Evolutionary conservation across 2,113 vertebrate species (phyloP).

Genomic region (Urocynchramus pylzowi): DNA sequence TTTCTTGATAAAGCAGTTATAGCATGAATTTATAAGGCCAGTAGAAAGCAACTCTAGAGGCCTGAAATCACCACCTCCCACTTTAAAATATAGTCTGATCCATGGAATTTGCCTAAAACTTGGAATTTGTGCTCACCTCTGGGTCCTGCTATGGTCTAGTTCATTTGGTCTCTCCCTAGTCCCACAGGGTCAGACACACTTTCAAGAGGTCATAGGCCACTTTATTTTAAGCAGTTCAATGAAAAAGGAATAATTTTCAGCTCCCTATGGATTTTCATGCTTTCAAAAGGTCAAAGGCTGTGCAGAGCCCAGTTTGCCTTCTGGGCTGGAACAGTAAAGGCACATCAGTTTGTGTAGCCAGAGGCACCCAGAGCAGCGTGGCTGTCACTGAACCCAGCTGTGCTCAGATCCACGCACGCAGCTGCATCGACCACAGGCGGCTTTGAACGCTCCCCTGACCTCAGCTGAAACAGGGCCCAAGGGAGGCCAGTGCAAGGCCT

Average conservation of each 20-base stretch:
- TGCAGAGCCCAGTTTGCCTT: slow-evolving; percentile 13
- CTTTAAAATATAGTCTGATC: background rate
- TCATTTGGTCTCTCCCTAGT: background rate
- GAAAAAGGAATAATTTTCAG: slow-evolving; percentile 19
- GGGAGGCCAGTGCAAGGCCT: background rate
- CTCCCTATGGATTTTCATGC: slow-evolving; percentile 20
- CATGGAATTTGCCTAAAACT: background rate
- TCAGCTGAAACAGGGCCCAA: background rate
- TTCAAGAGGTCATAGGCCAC: background rate
- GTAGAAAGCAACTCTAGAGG: background rate
- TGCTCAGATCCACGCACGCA: rapidly evolving
- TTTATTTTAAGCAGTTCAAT: slow-evolving; percentile 40
- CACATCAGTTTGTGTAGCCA: background rate
- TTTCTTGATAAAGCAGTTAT: background rate
- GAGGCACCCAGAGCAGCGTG: background rate
- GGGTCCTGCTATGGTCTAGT: background rate
- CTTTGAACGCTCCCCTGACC: background rate
- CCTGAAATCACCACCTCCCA: background rate
- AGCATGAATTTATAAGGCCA: background rate
- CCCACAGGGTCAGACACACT: slow-evolving; percentile 36
- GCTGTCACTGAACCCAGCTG: background rate
- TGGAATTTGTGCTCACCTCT: background rate
- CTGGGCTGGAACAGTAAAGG: background rate
- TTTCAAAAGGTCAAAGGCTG: slow-evolving; percentile 44
- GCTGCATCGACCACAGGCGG: background rate